phyloP scores from a whole-genome alignment of 2,888 invertebrate species.

The Spodoptera picta region DNA sequence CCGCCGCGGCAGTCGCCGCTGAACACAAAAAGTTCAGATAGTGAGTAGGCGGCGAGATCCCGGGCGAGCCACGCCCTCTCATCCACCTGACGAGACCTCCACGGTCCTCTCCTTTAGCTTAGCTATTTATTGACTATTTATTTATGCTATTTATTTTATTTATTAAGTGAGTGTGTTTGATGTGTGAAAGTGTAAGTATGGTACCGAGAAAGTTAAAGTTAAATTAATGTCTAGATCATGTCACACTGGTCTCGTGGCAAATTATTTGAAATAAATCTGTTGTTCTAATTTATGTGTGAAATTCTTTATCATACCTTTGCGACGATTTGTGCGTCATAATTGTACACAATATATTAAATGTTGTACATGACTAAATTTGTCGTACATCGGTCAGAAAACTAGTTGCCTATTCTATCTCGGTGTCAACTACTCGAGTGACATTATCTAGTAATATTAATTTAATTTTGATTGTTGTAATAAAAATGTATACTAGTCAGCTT shows the following conservation, averaged over 20 bases:
- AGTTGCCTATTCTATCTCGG: conserved; percentile 71
- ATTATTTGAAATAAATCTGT: conserved; percentile 88
- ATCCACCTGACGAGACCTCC: conserved; percentile 84
- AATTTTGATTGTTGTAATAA: conserved; percentile 81
- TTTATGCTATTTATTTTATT: conserved; percentile 90
- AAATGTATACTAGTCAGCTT: conserved; percentile 84
- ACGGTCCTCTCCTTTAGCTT: conserved; percentile 86
- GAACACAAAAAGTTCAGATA: conserved; percentile 89
- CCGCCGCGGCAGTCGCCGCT: conserved; percentile 80
- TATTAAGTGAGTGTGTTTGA: conserved; percentile 89
- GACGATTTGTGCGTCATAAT: conserved; percentile 80
- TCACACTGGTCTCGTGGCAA: conserved; percentile 89
- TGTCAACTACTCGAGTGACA: conserved; percentile 84
- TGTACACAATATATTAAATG: conserved; percentile 55
- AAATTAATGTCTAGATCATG: conserved; percentile 89
- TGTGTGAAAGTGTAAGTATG: conserved; percentile 87
- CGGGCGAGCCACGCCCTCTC: conserved; percentile 74
- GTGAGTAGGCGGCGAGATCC: conserved; percentile 75
- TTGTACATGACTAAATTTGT: conserved; percentile 52
- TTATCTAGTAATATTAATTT: conserved; percentile 88
- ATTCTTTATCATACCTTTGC: conserved; percentile 82
- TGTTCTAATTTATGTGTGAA: conserved; percentile 85
- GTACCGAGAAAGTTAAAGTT: conserved; percentile 83
- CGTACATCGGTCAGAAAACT: conserved; percentile 82
- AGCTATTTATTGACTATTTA: conserved; percentile 89